These are phyloP conservation scores for Aleiodes sp. DNA, from an alignment of 1,140 invertebrate species.

Conservation along the genomic window DNA sequence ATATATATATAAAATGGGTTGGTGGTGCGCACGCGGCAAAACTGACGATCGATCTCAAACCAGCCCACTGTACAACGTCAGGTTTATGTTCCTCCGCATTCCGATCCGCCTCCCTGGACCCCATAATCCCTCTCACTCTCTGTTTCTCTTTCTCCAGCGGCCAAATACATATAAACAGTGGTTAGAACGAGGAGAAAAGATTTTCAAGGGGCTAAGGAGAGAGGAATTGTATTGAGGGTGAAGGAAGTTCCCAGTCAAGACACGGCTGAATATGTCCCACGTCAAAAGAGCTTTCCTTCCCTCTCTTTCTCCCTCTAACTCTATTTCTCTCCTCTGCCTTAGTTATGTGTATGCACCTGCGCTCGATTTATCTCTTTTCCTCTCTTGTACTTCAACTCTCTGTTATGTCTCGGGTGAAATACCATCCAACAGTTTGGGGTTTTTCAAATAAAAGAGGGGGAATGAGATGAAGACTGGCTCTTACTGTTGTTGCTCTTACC, in stretches of 20 bases:
- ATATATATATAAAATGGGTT: slow-evolving; percentile 1
- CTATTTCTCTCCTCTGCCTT: slow-evolving; percentile 19
- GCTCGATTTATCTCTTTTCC: slow-evolving; percentile 33
- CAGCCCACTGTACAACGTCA: slow-evolving; percentile 8
- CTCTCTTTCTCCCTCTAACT: not conserved
- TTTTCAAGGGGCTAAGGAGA: no score
- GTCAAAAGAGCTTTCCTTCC: not conserved
- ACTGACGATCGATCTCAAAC: slow-evolving; percentile 29
- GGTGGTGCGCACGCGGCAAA: slow-evolving; percentile 15
- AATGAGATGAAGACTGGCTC: not conserved
- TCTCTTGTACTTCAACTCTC: not conserved
- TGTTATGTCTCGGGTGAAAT: not conserved
- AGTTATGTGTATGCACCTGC: slow-evolving; percentile 31
- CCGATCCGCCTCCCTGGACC: slow-evolving; percentile 19
- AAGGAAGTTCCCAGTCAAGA: slow-evolving; percentile 26
- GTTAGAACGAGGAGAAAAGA: not conserved
- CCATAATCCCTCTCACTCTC: slow-evolving; percentile 10
- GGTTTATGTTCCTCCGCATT: slow-evolving; percentile 33
- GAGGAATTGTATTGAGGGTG: not conserved
- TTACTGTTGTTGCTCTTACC: slow-evolving; percentile 8
- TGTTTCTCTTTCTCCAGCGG: not conserved
- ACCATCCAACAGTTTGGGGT: no score
- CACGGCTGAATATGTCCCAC: not conserved
- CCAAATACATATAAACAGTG: not conserved
- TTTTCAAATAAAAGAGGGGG: not conserved